Base-by-base conservation (phyloP, 2,888 invertebrate genomes). In the Xestoiulus laeticollis region DNA sequence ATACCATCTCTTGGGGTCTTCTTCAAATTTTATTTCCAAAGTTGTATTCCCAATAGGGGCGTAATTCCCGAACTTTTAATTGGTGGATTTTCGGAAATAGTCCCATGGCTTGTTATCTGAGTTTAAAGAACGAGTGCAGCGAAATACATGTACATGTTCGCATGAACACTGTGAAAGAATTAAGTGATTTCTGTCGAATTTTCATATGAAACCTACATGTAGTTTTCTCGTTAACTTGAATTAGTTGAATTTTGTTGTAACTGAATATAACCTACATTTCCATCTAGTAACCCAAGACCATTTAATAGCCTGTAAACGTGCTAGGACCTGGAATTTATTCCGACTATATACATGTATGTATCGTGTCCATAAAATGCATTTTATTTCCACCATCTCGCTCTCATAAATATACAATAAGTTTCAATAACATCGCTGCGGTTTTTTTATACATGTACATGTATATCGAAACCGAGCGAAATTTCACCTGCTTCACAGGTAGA, bases 321-420 rank as follows among this genome's bases (percentile, higher is more conserved):
- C 68, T 68, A 1, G 48, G 48, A 12, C 12, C 4, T 16, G 48
- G 48, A 48, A 48, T 48, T 8, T 26, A 68, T 68, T 22, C 6
- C 8, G 68, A 26, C 12, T 26, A 68, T 68, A n/a, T n/a, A n/a
- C n/a, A n/a, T n/a, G n/a, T n/a, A n/a, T n/a, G n/a, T n/a, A 22
- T 26, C 68, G 22, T 68, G 68, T 68, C 68, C 68, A 68, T 68
- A 68, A 68, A 68, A 68, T 68, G 68, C 68, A 10, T 68, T 68
- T 26, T 68, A 19, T 38, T 38, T 6, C 38, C 38, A 38, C 38
- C 38, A 38, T 38, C 38, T 38, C 68, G 4, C 68, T 68, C 26
- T 68, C 68, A 26, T 68, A 68, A 68, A 68, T 68, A 68, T 26
- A 22, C 22, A 16, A 16, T 48, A 12, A 68, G 68, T 68, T 26